Evolutionary conservation across 2,797 vertebrate genomes (phyloP).

Genomic region (Silurus aristotelis): DNA sequence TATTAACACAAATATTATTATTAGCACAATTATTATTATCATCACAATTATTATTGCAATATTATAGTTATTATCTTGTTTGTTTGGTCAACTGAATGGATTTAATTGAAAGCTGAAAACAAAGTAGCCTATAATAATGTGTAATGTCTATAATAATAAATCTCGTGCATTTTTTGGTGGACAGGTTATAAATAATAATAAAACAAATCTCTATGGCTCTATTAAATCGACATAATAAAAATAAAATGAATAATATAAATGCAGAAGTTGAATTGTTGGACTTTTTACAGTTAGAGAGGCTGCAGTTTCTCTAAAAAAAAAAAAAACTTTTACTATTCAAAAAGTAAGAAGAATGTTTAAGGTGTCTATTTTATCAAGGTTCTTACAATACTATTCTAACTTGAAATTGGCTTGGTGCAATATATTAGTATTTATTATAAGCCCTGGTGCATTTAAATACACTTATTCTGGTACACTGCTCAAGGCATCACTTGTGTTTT

Average conservation of each 20-base stretch:
- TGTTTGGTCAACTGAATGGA: background rate
- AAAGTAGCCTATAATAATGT: background rate
- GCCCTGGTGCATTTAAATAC: background rate
- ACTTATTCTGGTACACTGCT: background rate
- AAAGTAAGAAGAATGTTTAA: background rate
- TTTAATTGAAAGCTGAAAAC: background rate
- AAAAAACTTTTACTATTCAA: background rate
- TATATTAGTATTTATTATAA: conserved; percentile 5
- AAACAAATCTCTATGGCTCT: background rate
- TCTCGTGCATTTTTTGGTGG: background rate
- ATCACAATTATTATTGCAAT: background rate
- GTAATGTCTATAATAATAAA: too few species aligned
- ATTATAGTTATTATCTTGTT: background rate
- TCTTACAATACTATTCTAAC: background rate
- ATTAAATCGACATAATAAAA: background rate
- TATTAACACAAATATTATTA: background rate
- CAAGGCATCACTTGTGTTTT: background rate
- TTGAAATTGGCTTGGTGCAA: background rate
- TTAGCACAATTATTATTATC: background rate
- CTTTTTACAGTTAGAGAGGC: background rate
- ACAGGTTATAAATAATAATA: background rate
- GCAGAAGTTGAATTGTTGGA: background rate
- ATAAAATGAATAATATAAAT: too few species aligned
- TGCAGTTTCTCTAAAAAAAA: background rate
- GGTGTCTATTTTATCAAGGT: background rate